Evolutionary conservation across 2,888 invertebrate species (phyloP).

Genomic region (Papilio elwesi): DNA sequence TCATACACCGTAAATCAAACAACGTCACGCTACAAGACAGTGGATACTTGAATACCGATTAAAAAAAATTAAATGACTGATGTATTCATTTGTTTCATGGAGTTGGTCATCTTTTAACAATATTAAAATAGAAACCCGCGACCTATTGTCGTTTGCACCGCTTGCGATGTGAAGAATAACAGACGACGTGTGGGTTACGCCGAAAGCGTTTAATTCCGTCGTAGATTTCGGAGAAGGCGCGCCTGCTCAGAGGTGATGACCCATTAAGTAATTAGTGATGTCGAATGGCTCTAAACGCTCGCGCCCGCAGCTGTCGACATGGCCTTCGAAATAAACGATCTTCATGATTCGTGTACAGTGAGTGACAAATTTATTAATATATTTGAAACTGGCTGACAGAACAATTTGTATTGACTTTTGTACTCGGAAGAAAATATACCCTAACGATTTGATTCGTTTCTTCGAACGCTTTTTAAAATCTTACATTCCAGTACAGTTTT

Average conservation of each 20-base stretch:
- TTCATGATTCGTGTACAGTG: neutral
- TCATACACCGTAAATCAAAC: too few relatives aligned
- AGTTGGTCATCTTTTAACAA: neutral
- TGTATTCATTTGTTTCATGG: too few relatives aligned
- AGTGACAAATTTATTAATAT: conserved; percentile 1
- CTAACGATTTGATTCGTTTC: too few relatives aligned
- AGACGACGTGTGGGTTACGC: conserved; percentile 64
- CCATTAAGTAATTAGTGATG: conserved; percentile 68
- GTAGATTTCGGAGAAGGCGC: conserved; percentile 62
- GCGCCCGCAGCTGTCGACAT: conserved; percentile 39
- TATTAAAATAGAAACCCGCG: conserved; percentile 32
- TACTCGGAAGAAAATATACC: too few relatives aligned
- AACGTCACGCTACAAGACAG: too few relatives aligned
- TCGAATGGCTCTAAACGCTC: conserved; percentile 39
- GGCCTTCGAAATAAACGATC: neutral
- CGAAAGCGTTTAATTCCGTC: conserved; percentile 74
- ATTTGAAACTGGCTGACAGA: neutral
- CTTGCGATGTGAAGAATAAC: conserved; percentile 53
- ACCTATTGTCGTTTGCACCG: conserved; percentile 42
- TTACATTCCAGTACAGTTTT: too few relatives aligned
- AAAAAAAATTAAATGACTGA: too few relatives aligned
- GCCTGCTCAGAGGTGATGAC: conserved; percentile 50
- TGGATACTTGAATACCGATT: too few relatives aligned
- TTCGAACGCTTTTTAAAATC: too few relatives aligned
- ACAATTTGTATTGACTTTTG: too few relatives aligned